Evolutionary conservation across 1,140 invertebrate species (phyloP).

Genomic region (Saccostrea echinata): DNA sequence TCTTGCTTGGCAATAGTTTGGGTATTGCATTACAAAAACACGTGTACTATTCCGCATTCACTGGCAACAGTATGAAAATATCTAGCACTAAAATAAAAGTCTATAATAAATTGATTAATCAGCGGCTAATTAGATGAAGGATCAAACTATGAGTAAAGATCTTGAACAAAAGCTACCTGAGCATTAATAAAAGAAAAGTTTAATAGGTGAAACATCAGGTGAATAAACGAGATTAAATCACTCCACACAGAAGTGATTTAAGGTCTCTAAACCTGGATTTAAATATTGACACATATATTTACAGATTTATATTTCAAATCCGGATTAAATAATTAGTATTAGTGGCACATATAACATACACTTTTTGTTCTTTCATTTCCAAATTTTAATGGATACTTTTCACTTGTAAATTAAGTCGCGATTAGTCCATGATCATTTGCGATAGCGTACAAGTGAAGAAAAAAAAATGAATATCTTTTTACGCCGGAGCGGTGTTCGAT

Average conservation of each 20-base stretch:
- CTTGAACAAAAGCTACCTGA: not conserved
- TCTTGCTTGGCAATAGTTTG: too few relatives aligned
- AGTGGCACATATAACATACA: not conserved
- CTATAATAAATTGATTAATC: too few relatives aligned
- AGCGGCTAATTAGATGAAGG: too few relatives aligned
- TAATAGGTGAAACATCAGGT: not conserved
- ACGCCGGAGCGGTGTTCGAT: not conserved
- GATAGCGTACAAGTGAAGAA: not conserved
- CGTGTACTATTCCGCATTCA: too few relatives aligned
- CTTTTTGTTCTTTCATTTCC: not conserved
- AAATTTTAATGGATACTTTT: not conserved
- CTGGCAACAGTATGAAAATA: too few relatives aligned
- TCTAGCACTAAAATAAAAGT: too few relatives aligned
- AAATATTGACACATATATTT: constrained; percentile 1
- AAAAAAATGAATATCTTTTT: not conserved
- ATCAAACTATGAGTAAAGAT: not conserved
- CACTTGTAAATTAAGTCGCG: not conserved
- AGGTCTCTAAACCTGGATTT: not conserved
- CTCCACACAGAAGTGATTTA: not conserved
- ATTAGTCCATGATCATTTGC: not conserved
- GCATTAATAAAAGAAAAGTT: not conserved
- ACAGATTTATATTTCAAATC: constrained; percentile 1
- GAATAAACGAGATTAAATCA: not conserved
- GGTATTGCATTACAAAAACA: too few relatives aligned
- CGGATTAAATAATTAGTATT: constrained; percentile 6